Conservation (phyloP, 1,140 invertebrate genomes). For the Euwallacea similis region DNA sequence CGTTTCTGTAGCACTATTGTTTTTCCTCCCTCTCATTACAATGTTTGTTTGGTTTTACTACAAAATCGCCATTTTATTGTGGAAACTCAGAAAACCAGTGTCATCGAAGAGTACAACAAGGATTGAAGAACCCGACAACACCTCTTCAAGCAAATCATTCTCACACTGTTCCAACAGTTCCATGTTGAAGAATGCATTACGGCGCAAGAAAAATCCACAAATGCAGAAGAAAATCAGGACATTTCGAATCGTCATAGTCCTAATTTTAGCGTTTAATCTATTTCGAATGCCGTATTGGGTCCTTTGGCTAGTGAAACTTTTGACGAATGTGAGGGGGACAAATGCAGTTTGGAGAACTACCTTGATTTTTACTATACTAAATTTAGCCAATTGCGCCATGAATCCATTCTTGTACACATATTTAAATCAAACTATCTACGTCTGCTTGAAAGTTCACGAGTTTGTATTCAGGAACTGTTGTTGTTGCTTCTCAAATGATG, state of each 20-base stretch:
- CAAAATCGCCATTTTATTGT: slow-evolving; percentile 57
- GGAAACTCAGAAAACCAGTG: slow-evolving; percentile 51
- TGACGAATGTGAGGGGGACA: slow-evolving; percentile 19
- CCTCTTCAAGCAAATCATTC: slow-evolving; percentile 40
- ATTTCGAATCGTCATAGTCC: slow-evolving; percentile 58
- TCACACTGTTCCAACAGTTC: slow-evolving; percentile 22
- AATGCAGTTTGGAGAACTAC: slow-evolving; percentile 54
- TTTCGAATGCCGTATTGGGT: slow-evolving; percentile 57
- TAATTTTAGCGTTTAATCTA: slow-evolving; percentile 58
- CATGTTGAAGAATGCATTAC: slow-evolving; percentile 12
- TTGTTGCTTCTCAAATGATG: slow-evolving; percentile 47
- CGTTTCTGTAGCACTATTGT: slow-evolving; percentile 52
- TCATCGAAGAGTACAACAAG: neutral
- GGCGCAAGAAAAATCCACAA: slow-evolving; percentile 40
- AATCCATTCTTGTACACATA: slow-evolving; percentile 64
- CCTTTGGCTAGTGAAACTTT: slow-evolving; percentile 51
- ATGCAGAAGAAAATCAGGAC: slow-evolving; percentile 58
- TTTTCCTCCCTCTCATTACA: slow-evolving; percentile 58
- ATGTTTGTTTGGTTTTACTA: slow-evolving; percentile 59
- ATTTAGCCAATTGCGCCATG: slow-evolving; percentile 56
- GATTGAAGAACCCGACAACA: slow-evolving; percentile 34
- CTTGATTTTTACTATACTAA: slow-evolving; percentile 55
- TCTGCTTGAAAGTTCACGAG: slow-evolving; percentile 36
- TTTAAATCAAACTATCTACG: slow-evolving; percentile 56
- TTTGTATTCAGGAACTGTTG: slow-evolving; percentile 46